Conservation (phyloP, 2,113 vertebrate species). For the Pachyramphus minor region DNA sequence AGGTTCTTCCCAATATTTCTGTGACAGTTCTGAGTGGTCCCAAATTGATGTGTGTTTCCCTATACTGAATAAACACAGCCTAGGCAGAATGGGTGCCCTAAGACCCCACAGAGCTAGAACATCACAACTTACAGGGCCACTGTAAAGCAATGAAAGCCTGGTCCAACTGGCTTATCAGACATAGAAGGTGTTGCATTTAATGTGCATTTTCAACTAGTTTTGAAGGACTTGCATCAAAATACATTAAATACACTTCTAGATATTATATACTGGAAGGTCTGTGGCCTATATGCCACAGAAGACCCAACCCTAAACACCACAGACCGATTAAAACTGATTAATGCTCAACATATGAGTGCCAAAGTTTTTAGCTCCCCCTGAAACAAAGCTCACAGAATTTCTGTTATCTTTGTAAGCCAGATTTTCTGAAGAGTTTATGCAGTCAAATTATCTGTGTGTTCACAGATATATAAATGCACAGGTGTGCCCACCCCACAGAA, state of each 20-base stretch:
- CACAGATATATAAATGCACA: not conserved
- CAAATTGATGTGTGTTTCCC: not conserved
- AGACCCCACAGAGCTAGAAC: not conserved
- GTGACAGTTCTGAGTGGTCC: not conserved
- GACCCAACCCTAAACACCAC: not conserved
- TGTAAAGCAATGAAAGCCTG: not conserved
- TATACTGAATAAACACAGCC: not conserved
- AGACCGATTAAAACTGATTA: not conserved
- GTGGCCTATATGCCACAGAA: not conserved
- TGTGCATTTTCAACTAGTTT: not conserved
- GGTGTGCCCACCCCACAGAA: not conserved
- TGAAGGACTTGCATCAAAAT: not conserved
- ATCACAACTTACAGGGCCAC: not conserved
- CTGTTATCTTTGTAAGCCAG: not conserved
- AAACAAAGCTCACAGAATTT: not conserved
- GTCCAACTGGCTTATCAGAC: not conserved
- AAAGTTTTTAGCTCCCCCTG: not conserved
- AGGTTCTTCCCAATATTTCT: not conserved
- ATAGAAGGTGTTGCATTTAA: not conserved
- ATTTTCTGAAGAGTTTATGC: not conserved
- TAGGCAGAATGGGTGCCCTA: not conserved
- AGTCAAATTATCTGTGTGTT: not conserved
- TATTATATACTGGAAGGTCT: not conserved
- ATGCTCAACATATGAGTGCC: accelerated
- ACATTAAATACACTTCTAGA: not conserved